phyloP scores from a whole-genome alignment of 1,140 invertebrate genomes.

The Ooceraea biroi region DNA sequence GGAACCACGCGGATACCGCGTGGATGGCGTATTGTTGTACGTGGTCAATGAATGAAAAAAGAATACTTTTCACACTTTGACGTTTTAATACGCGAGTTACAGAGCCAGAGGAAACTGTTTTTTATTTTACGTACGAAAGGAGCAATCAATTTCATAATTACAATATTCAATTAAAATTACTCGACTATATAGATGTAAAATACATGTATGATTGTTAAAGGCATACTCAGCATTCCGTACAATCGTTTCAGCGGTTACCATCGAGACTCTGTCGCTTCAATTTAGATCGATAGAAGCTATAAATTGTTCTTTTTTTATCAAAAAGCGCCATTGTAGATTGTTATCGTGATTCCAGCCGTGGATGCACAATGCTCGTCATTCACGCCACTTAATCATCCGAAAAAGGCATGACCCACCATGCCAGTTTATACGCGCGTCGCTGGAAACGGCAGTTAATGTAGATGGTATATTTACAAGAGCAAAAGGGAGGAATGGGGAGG shows the following conservation, averaged over 20 bases:
- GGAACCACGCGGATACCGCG: neutral
- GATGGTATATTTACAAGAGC: neutral
- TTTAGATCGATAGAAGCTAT: neutral
- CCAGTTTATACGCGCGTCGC: neutral
- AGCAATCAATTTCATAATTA: too few species aligned
- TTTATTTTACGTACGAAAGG: too few species aligned
- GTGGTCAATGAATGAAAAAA: slow-evolving; percentile 1
- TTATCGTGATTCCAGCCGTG: neutral
- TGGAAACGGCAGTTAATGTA: slow-evolving; percentile 19
- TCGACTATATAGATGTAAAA: too few species aligned
- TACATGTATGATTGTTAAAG: neutral
- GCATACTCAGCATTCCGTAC: neutral
- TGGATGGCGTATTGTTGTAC: neutral
- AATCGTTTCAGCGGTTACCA: neutral
- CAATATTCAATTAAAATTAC: too few species aligned
- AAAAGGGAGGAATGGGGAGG: neutral
- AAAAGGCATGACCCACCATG: neutral
- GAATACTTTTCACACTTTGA: neutral
- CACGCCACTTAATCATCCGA: neutral
- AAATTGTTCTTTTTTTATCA: neutral
- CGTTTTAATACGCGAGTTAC: too few species aligned
- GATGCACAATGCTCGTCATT: neutral
- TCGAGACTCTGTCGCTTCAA: neutral
- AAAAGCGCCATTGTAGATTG: neutral
- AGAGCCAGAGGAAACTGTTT: too few species aligned